A percentile compares a stretch with the other conserved stretches of the same genome.
These are phyloP conservation scores for Branchellion lobata DNA, from an alignment of 2,888 invertebrate species.

Conservation along the genomic window DNA sequence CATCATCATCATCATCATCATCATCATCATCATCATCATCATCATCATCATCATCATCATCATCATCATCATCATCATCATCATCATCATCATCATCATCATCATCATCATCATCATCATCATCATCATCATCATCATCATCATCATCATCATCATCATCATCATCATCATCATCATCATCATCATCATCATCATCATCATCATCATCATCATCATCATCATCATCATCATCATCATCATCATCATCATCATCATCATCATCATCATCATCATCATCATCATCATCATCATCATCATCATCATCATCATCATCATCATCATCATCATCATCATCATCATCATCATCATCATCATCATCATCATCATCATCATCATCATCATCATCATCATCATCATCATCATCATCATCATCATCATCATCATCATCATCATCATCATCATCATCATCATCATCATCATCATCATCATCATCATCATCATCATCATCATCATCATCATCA, in stretches of 20 bases:
- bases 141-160: slow-evolving; percentile 33
- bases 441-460: slow-evolving; percentile 16
- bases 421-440: slow-evolving; percentile 19
- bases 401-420: slow-evolving; percentile 39
- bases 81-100: slow-evolving; percentile 28
- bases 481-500: slow-evolving; percentile 34
- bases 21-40: slow-evolving; percentile 33
- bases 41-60: slow-evolving; percentile 27
- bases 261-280: slow-evolving; percentile 33
- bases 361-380: slow-evolving; percentile 25
- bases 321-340: not conserved
- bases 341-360: slow-evolving; percentile 9
- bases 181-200: slow-evolving; percentile 30
- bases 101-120: slow-evolving; percentile 26
- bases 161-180: slow-evolving; percentile 27
- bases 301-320: not conserved
- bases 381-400: slow-evolving; percentile 30
- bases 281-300: not conserved
- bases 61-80: slow-evolving; percentile 30
- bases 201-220: slow-evolving; percentile 28
- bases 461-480: slow-evolving; percentile 25
- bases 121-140: slow-evolving; percentile 35
- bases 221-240: slow-evolving; percentile 26
- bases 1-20: slow-evolving; percentile 35
- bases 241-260: slow-evolving; percentile 35